Evolutionary conservation across 2,113 vertebrate genomes (phyloP), one percentile per base, ranked within the genome.

Genomic region (Limanda limanda): DNA sequence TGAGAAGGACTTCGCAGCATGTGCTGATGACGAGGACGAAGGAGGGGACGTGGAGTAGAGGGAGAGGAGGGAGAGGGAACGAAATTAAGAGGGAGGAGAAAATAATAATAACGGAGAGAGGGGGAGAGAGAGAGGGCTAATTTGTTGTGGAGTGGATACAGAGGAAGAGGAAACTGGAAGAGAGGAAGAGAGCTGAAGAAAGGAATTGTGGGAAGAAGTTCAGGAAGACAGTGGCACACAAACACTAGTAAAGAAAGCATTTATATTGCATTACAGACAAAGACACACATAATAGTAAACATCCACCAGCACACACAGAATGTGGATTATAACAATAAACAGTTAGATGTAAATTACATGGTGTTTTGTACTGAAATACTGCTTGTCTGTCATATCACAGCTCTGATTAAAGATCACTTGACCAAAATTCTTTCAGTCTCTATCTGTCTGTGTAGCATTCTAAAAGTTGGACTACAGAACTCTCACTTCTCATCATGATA

Each of bases 1-100:
- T 0, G 95, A 96, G 83, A 97, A 94, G 84, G 95, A 96, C 74
- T 84, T 94, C 24, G 9, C 73, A 1, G 90, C 86, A 0, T 81
- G 94, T 76, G 92, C 88, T 52, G 94, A 94, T 3, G 83, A 79
- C 2, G 94, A 92, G 12, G 91, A 91, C 0, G 95, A 95, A 54
- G 96, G 94, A 57, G 91, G 88, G 40, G 96, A 97, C 0, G 87
- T 89, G 35, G 90, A 92, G 27, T 88, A 88, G 42, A 86, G 72
- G 12, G 4, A 13, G 45, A n/a, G 14, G 42, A 86, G 71, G n/a
- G 4, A 13, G 45, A n/a, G 15, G 20, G 13, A 54, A 13, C 14
- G 24, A 17, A 17, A 37, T 10, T 37, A 37, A 37, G 35, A 37
- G 35, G 35, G 35, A 37, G 9, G 35, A 37, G 35, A 37, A 37